Base-by-base conservation (phyloP, 2,888 invertebrate species). In the Taphrorychus bicolor region DNA sequence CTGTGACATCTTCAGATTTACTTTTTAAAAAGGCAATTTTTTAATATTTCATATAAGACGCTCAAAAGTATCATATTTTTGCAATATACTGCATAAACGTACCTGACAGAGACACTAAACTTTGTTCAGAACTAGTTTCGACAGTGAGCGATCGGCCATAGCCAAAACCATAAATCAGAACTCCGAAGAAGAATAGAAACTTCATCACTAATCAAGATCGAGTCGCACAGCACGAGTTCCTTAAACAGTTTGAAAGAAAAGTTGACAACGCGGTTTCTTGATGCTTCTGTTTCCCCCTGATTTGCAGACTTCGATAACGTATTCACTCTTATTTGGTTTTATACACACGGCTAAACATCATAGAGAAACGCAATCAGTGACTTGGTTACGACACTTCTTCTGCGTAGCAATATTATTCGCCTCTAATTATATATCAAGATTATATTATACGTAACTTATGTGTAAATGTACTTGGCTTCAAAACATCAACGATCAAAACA, bases 221-320 rank as follows among this genome's bases (percentile, higher is more conserved):
- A 73, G 69, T 72, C 74, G 71, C 62, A 74, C 75, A 69, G 72
- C 63, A 66, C 68, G 71, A 67, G 60, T 72, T 73, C 70, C 72
- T 74, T 66, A 70, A 61, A 69, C 72, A 74, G 72, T 77, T 77
- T 78, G 75, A 77, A 73, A 73, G 74, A 74, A 73, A 74, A 75
- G 74, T 71, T 73, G 72, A 75, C 72, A 74, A 73, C 73, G 72
- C 70, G 71, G 68, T 73, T 73, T 76, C 76, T 77, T 76, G 75
- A 75, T 76, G 71, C 73, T 73, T 71, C 71, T 66, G 73, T 75
- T 74, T 73, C 75, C 75, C 76, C 76, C 73, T 72, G 66, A 69
- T 69, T 59, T 66, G 66, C 69, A 51, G 63, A 67, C 75, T 73
- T 73, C 73, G 74, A 76, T 75, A 76, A 77, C 75, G 75, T 73